Evolutionary conservation across 2,113 vertebrate species (phyloP).

Genomic region (Etheostoma cragini): DNA sequence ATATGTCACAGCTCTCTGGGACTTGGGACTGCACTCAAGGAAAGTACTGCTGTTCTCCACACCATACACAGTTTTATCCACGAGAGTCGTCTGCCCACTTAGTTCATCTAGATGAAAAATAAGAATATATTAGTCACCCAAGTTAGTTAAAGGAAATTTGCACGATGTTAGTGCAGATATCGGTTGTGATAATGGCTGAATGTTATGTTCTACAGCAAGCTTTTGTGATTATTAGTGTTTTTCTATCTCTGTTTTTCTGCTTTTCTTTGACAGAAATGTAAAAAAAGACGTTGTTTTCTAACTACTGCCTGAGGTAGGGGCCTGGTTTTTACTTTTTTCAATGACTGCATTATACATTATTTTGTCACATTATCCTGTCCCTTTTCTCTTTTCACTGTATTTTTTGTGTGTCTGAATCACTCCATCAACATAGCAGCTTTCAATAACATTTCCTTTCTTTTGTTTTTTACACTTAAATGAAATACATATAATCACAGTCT

Average conservation of each 20-base stretch:
- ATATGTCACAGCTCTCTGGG: slow-evolving; percentile 91
- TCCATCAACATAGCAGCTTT: slow-evolving; percentile 3
- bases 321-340: background rate
- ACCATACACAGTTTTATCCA: slow-evolving; percentile 94
- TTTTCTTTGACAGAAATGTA: background rate
- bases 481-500: slow-evolving; percentile 19
- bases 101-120: slow-evolving; percentile 86
- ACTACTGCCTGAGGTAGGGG: background rate
- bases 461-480: slow-evolving; percentile 18
- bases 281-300: background rate
- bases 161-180: background rate
- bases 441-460: background rate
- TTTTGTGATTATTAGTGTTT: background rate
- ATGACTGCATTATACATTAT: slow-evolving; percentile 29
- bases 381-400: background rate
- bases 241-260: background rate
- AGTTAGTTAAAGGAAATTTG: background rate
- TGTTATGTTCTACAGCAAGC: background rate
- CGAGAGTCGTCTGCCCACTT: slow-evolving; percentile 83
- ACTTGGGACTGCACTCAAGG: slow-evolving; percentile 96
- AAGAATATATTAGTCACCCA: background rate
- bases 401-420: background rate
- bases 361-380: slow-evolving; percentile 11
- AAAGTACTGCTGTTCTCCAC: slow-evolving; percentile 99
- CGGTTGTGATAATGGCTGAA: background rate